Evolutionary conservation across 2,888 invertebrate genomes (phyloP), one percentile per base, ranked within the genome.

Genomic region (Drosophila ochracea): DNA sequence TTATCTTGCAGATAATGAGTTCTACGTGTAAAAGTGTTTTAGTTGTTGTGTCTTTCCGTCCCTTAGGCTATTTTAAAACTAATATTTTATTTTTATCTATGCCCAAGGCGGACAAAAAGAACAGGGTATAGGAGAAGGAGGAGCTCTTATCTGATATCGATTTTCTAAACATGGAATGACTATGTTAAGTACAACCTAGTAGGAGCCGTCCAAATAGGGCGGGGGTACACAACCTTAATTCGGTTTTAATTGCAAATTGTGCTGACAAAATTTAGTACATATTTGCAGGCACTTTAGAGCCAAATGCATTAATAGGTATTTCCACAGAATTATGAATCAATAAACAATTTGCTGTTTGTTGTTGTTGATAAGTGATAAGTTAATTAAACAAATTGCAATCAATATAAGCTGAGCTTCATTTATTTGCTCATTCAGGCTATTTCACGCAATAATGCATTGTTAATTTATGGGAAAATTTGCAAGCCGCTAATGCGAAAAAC

Each of bases 381-480:
- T 25, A 25, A 60, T 55, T 52, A 16, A 19, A 52, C 66, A 68
- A 72, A 73, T 55, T 62, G 67, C 65, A 60, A 76, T 74, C 72
- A 76, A 75, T 73, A 76, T 67, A 70, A 62, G 62, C 31, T 50
- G 3, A 30, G 54, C 28, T 68, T 69, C 50, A 50, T 68, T 77
- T 59, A 63, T 59, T 61, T 52, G 54, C 35, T 62, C 62, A 63
- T 58, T 50, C 7, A n/a, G 13, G 21, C 53, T 16, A 64, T 57
- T 68, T 55, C 58, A 16, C 39, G 47, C 65, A 70, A 73, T 79
- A 68, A 79, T 68, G 62, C 43, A 41, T 49, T 66, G 55, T 19
- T 71, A 71, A 74, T 77, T 77, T 69, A 74, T 80, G 55, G 43
- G 43, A 68, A 63, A 75, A 68, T 81, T 76, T 63, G 37, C n/a